Conservation (phyloP, 1,140 invertebrate genomes). For the Saccostrea echinata region DNA sequence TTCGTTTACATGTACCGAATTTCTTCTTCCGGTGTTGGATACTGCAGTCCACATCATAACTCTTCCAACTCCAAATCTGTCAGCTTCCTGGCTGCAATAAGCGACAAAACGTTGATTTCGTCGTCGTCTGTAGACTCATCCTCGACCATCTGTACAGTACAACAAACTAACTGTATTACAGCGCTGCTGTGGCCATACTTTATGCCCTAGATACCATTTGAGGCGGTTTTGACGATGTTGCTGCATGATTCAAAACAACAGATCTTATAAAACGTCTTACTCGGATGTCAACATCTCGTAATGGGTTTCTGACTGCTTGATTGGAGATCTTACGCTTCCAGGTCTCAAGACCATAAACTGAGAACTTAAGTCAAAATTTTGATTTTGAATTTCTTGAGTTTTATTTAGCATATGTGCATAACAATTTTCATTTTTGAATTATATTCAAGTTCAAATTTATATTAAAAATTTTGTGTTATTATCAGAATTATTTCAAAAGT, state of each 20-base stretch:
- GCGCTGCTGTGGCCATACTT: conserved; percentile 20
- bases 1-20: conserved; percentile 48
- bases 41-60: conserved; percentile 61
- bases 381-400: too few species aligned
- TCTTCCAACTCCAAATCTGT: conserved; percentile 47
- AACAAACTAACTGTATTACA: conserved; percentile 52
- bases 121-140: too few species aligned
- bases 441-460: too few species aligned
- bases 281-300: conserved; percentile 19
- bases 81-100: conserved; percentile 47
- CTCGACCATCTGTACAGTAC: too few species aligned
- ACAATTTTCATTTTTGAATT: too few species aligned
- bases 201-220: conserved; percentile 40
- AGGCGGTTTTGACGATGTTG: conserved; percentile 41
- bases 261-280: conserved; percentile 31
- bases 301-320: conserved; percentile 46
- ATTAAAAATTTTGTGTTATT: too few species aligned
- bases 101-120: conserved; percentile 39
- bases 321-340: conserved; percentile 44
- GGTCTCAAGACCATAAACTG: too few species aligned
- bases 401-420: too few species aligned
- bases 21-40: conserved; percentile 41
- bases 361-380: too few species aligned
- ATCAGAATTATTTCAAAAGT: too few species aligned
- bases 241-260: conserved; percentile 29